phyloP scores from a whole-genome alignment of 2,113 vertebrate species.

The Pseudorasbora parva region DNA sequence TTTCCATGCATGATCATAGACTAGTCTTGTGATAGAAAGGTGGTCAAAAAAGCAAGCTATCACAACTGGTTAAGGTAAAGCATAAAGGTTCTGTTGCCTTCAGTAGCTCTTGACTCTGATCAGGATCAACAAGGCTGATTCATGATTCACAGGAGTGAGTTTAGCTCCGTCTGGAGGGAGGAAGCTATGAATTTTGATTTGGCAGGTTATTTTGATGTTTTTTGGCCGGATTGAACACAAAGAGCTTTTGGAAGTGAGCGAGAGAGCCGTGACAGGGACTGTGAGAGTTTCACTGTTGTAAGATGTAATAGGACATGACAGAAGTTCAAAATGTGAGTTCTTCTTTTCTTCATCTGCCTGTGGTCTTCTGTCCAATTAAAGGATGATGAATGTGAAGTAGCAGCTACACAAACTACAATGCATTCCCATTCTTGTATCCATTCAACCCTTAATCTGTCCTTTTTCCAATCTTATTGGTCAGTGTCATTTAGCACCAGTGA shows the following conservation, averaged over 20 bases:
- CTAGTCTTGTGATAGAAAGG: neutral
- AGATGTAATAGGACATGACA: slow-evolving; percentile 39
- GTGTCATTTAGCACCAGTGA: neutral
- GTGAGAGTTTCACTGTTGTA: slow-evolving; percentile 1
- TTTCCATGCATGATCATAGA: neutral
- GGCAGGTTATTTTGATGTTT: slow-evolving; percentile 22
- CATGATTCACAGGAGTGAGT: slow-evolving; percentile 12
- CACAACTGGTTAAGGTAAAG: neutral
- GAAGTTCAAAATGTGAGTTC: slow-evolving; percentile 26
- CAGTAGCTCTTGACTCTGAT: neutral
- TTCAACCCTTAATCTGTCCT: neutral
- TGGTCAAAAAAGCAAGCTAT: neutral
- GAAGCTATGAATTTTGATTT: slow-evolving; percentile 10
- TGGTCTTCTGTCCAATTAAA: slow-evolving; percentile 6
- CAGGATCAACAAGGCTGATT: slow-evolving; percentile 4
- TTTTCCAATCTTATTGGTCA: neutral
- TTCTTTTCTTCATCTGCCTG: slow-evolving; percentile 1
- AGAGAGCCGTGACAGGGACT: neutral
- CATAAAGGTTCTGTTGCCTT: neutral
- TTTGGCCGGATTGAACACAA: slow-evolving; percentile 23
- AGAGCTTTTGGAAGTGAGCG: slow-evolving; percentile 12
- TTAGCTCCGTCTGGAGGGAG: neutral
- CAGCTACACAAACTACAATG: neutral
- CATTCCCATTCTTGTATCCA: neutral
- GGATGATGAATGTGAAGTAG: neutral